Conservation (phyloP, 2,888 invertebrate species). For the Macaria notata region DNA sequence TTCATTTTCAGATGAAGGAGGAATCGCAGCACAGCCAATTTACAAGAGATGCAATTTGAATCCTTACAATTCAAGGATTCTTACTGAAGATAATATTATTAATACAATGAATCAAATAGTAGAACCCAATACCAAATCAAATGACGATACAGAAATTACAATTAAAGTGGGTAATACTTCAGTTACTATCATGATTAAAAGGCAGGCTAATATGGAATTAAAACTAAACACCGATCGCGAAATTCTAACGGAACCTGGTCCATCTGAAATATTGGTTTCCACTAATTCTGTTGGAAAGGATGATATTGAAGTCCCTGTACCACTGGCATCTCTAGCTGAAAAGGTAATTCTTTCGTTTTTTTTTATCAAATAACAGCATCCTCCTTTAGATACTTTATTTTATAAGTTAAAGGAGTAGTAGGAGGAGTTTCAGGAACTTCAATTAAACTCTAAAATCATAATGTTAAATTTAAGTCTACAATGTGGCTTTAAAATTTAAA, state of each 20-base stretch:
- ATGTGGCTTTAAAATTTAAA: too few relatives aligned
- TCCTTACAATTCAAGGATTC: constrained; percentile 10
- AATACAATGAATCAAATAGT: constrained; percentile 35
- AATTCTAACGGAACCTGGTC: constrained; percentile 55
- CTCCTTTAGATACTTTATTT: too few relatives aligned
- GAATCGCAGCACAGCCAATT: constrained; percentile 44
- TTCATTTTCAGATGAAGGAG: too few relatives aligned
- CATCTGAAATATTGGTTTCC: constrained; percentile 61
- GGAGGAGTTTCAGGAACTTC: too few relatives aligned
- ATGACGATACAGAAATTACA: constrained; percentile 66
- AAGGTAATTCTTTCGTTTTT: constrained; percentile 35
- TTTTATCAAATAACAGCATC: too few relatives aligned
- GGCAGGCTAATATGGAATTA: constrained; percentile 60
- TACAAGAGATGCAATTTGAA: constrained; percentile 54
- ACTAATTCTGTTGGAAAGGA: constrained; percentile 54
- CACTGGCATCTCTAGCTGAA: constrained; percentile 27
- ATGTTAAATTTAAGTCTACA: too few relatives aligned
- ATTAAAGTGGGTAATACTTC: constrained; percentile 65
- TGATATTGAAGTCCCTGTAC: constrained; percentile 24
- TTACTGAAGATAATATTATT: constrained; percentile 17
- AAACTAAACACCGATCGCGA: constrained; percentile 61
- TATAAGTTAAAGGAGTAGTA: too few relatives aligned
- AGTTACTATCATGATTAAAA: constrained; percentile 66
- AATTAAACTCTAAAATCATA: too few relatives aligned
- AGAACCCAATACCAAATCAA: constrained; percentile 36